These are phyloP conservation scores for Trochalopteron elliotii DNA, from an alignment of 2,113 vertebrate species.

Conservation along the genomic window DNA sequence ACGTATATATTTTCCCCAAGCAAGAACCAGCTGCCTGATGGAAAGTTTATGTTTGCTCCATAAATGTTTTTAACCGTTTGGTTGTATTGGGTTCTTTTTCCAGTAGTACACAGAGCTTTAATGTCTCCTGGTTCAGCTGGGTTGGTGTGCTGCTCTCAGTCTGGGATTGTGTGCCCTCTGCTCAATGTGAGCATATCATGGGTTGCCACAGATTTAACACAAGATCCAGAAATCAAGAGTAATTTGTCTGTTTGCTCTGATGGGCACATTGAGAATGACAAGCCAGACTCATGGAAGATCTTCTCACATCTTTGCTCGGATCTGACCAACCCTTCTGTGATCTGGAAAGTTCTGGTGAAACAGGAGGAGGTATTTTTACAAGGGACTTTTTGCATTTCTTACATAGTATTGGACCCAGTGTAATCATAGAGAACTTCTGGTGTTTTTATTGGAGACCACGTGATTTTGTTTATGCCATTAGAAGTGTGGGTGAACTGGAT, in stretches of 20 bases:
- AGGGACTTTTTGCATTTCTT: not conserved
- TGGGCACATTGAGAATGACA: not conserved
- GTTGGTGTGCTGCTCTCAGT: not conserved
- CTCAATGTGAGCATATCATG: not conserved
- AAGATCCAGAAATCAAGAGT: not conserved
- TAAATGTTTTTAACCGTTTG: slow-evolving; percentile 27
- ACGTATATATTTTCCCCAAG: slow-evolving; percentile 31
- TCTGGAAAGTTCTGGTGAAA: not conserved
- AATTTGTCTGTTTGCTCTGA: not conserved
- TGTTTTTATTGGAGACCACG: accelerated
- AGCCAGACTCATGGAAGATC: not conserved
- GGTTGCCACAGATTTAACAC: not conserved
- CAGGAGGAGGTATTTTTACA: not conserved
- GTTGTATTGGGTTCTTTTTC: not conserved
- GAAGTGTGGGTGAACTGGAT: not conserved
- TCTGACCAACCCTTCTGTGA: not conserved
- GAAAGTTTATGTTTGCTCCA: slow-evolving; percentile 35
- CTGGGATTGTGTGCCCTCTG: not conserved
- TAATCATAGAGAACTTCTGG: not conserved
- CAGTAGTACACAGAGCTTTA: not conserved
- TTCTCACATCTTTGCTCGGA: not conserved
- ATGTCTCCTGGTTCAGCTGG: not conserved
- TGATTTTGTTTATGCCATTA: not conserved
- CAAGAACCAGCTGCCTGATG: slow-evolving; percentile 33
- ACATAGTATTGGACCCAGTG: not conserved